These are phyloP conservation scores for Plagodis pulveraria DNA, from an alignment of 2,888 invertebrate genomes.

Conservation along the genomic window DNA sequence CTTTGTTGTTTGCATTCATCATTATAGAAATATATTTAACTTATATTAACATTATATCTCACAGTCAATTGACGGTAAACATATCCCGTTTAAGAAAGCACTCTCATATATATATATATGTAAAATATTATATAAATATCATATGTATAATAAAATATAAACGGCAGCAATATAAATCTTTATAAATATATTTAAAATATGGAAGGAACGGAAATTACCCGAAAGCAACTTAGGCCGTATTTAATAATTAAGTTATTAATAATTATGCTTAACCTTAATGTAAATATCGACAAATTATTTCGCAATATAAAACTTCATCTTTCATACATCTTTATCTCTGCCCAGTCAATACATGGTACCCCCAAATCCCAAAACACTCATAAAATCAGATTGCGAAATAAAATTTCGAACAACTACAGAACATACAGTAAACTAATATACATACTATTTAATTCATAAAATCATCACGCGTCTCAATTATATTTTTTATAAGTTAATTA, in stretches of 20 bases:
- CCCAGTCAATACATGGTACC: background rate
- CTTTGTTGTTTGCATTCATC: constrained; percentile 5
- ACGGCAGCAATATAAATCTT: constrained; percentile 40
- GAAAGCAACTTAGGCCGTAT: constrained; percentile 43
- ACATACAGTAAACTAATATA: constrained; percentile 23
- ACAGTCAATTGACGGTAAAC: constrained; percentile 14
- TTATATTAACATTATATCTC: constrained; percentile 4
- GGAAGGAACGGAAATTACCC: constrained; percentile 49
- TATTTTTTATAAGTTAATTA: constrained; percentile 8
- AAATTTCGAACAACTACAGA: constrained; percentile 23
- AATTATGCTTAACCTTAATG: constrained; percentile 8
- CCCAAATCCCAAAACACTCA: constrained; percentile 6
- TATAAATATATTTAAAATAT: constrained; percentile 46
- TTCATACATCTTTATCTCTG: constrained; percentile 1
- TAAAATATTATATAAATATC: constrained; percentile 39
- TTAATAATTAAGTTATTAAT: constrained; percentile 21
- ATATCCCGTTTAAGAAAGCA: constrained; percentile 31
- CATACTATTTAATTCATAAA: constrained; percentile 28
- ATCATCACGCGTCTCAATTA: constrained; percentile 28
- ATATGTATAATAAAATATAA: constrained; percentile 37
- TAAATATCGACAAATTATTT: constrained; percentile 22
- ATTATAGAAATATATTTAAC: background rate
- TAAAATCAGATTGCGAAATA: constrained; percentile 23
- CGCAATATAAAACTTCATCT: constrained; percentile 25
- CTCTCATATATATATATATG: constrained; percentile 22